phyloP scores from a whole-genome alignment of 2,888 invertebrate species.

The Eupsilia transversa region DNA sequence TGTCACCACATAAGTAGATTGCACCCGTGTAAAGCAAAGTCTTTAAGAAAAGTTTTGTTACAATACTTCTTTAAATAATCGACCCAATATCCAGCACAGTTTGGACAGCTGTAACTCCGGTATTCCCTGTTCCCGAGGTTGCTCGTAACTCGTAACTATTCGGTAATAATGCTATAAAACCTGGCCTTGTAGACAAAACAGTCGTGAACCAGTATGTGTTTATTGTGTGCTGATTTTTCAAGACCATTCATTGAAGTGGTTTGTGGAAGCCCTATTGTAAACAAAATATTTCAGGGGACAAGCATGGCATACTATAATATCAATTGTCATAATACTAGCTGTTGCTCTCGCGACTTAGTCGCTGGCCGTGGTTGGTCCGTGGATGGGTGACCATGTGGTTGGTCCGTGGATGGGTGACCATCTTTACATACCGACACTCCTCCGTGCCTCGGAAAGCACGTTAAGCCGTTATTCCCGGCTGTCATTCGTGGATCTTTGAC shows the following conservation, averaged over 20 bases:
- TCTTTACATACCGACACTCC: too few species aligned
- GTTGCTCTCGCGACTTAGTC: too few species aligned
- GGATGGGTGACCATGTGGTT: too few species aligned
- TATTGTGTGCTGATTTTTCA: constrained; percentile 10
- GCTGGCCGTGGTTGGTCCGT: too few species aligned
- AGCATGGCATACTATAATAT: neutral
- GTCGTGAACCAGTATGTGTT: neutral
- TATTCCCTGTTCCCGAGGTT: constrained; percentile 65
- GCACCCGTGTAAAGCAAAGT: neutral
- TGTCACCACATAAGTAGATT: neutral
- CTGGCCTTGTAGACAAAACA: constrained; percentile 64
- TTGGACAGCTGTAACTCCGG: constrained; percentile 63
- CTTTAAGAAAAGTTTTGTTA: neutral
- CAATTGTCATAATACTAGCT: too few species aligned
- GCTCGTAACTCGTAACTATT: constrained; percentile 69
- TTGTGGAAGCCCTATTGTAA: neutral
- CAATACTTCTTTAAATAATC: constrained; percentile 4
- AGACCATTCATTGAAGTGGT: neutral
- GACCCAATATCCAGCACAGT: neutral
- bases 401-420: too few species aligned
- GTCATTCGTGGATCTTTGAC: too few species aligned
- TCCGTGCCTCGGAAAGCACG: too few species aligned
- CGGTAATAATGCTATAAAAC: constrained; percentile 67
- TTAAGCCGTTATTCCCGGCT: too few species aligned
- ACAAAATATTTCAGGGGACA: neutral